phyloP scores from a whole-genome alignment of 2,797 vertebrate species.

The Sphenodon punctatus region DNA sequence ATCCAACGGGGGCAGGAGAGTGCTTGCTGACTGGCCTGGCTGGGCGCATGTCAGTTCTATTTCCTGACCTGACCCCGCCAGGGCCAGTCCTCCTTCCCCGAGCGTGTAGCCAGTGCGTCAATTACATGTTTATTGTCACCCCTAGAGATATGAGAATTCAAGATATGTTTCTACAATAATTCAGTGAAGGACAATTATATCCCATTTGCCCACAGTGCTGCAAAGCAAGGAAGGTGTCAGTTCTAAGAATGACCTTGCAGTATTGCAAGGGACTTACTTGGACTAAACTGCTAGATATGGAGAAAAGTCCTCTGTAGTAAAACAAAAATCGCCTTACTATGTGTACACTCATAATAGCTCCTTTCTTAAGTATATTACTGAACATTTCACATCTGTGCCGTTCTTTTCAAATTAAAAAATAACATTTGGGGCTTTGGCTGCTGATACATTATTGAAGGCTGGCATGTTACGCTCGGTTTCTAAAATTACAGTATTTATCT shows the following conservation, averaged over 20 bases:
- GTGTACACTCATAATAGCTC: neutral
- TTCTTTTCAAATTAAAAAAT: neutral
- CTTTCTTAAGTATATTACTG: neutral
- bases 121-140: too few species aligned
- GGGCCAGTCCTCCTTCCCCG: too few species aligned
- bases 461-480: slow-evolving; percentile 15
- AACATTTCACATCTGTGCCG: neutral
- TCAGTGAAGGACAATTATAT: neutral
- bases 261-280: neutral
- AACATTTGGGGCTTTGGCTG: neutral
- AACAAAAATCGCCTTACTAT: neutral
- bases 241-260: neutral
- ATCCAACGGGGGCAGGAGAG: too few species aligned
- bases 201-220: neutral
- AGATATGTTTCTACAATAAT: neutral
- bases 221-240: neutral
- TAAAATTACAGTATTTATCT: slow-evolving; percentile 37
- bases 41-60: too few species aligned
- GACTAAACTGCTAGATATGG: neutral
- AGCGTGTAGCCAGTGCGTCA: too few species aligned
- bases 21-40: too few species aligned
- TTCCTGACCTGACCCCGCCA: too few species aligned
- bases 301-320: neutral
- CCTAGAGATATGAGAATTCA: too few species aligned
- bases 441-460: slow-evolving; percentile 7